Evolutionary conservation across 1,140 invertebrate genomes (phyloP).

Genomic region (Apis laboriosa): DNA sequence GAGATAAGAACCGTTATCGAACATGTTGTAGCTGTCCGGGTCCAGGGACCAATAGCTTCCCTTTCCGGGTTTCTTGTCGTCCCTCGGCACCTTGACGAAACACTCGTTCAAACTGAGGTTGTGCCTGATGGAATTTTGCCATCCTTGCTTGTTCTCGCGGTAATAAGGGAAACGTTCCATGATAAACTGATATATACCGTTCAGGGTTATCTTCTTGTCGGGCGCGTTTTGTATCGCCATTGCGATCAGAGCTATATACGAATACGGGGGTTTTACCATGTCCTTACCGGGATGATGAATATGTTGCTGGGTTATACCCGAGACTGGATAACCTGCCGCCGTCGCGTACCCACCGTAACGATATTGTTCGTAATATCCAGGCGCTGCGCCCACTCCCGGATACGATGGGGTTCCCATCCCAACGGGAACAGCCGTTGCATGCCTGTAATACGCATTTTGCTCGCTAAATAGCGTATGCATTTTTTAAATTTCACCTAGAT

Average conservation of each 20-base stretch:
- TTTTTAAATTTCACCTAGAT: slow-evolving; percentile 29
- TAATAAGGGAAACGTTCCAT: slow-evolving; percentile 99
- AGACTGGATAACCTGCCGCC: slow-evolving; percentile 79
- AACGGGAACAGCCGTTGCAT: slow-evolving; percentile 77
- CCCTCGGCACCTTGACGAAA: slow-evolving; percentile 96
- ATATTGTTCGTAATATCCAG: slow-evolving; percentile 80
- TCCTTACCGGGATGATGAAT: slow-evolving; percentile 87
- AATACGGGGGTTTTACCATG: slow-evolving; percentile 98
- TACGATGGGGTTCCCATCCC: slow-evolving; percentile 76
- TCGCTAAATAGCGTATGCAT: slow-evolving; percentile 95
- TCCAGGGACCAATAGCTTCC: slow-evolving; percentile 99
- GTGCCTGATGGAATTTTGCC: slow-evolving; percentile 98
- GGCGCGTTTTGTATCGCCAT: slow-evolving; percentile 98
- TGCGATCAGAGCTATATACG: slow-evolving; percentile 98
- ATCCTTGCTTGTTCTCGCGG: slow-evolving; percentile 97
- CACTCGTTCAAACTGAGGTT: slow-evolving; percentile 99
- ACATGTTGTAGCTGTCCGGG: slow-evolving; percentile 98
- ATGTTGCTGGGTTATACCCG: slow-evolving; percentile 84
- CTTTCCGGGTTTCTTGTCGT: slow-evolving; percentile 97
- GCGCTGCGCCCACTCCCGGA: slow-evolving; percentile 71
- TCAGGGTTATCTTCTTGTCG: slow-evolving; percentile 97
- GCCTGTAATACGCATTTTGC: slow-evolving; percentile 88
- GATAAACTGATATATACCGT: slow-evolving; percentile 99
- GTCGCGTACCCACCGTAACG: slow-evolving; percentile 81
- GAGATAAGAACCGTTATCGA: slow-evolving; percentile 97